Percentiles rank a stretch among this genome's conserved stretches.
Conservation (phyloP, 2,888 invertebrate species). For the Synergus japonicus region DNA sequence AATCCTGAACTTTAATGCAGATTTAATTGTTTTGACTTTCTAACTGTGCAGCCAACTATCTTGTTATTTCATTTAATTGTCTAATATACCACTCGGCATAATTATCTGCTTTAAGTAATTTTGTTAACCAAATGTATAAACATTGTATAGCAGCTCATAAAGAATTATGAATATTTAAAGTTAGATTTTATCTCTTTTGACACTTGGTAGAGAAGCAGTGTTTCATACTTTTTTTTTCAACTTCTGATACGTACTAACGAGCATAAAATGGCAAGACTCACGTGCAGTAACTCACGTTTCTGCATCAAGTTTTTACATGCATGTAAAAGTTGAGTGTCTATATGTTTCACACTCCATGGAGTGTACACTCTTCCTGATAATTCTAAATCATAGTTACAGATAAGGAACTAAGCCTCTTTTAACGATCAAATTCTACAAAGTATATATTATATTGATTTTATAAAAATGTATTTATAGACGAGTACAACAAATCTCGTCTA, state of each 20-base stretch:
- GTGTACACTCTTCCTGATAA: conserved; percentile 26
- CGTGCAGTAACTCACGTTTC: no score
- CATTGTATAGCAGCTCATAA: background rate
- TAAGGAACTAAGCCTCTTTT: background rate
- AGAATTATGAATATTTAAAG: background rate
- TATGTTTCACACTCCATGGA: conserved; percentile 23
- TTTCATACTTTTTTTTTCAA: no score
- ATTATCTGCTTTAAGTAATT: no score
- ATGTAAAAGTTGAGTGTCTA: conserved; percentile 17
- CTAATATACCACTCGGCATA: no score
- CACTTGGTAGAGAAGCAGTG: background rate
- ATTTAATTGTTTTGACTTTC: conserved; percentile 2
- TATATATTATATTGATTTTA: background rate
- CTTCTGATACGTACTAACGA: no score
- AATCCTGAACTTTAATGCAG: conserved; percentile 21
- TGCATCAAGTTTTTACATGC: background rate
- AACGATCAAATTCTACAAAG: background rate
- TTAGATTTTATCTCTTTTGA: background rate
- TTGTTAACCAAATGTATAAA: no score
- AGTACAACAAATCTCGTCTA: background rate
- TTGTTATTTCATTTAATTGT: background rate
- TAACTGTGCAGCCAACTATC: no score
- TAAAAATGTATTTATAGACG: background rate
- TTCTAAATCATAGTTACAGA: conserved; percentile 29
- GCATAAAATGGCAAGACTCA: background rate